Conservation (phyloP, 1,140 invertebrate genomes). For the Campoletis sonorensis region DNA sequence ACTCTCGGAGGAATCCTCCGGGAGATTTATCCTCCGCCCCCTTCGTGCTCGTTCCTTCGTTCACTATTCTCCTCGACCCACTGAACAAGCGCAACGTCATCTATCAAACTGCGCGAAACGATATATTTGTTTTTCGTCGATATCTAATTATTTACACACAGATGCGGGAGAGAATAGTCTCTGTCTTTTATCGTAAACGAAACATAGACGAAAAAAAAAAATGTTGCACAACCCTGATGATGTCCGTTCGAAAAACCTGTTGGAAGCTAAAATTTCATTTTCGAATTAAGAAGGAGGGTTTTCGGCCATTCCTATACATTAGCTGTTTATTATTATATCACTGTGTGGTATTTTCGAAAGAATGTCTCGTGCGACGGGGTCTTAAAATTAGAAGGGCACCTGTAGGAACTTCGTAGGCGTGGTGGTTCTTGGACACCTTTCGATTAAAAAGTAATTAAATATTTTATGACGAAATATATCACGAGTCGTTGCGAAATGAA, state of each 20-base stretch:
- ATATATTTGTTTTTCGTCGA: conserved; percentile 75
- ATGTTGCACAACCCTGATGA: background rate
- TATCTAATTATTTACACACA: conserved; percentile 73
- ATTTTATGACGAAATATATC: background rate
- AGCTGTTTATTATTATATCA: conserved; percentile 16
- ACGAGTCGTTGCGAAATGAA: background rate
- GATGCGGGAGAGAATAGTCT: conserved; percentile 36
- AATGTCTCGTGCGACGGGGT: background rate
- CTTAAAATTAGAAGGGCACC: background rate
- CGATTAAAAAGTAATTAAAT: background rate
- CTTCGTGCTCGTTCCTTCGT: conserved; percentile 13
- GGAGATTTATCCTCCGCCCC: conserved; percentile 45
- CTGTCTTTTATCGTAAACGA: conserved; percentile 39
- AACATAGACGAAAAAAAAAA: background rate
- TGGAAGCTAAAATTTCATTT: background rate
- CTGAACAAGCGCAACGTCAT: conserved; percentile 72
- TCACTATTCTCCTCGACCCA: conserved; percentile 49
- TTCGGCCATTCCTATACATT: background rate
- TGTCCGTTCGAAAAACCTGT: background rate
- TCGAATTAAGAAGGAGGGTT: background rate
- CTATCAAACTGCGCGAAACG: conserved; percentile 75
- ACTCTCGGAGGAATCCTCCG: conserved; percentile 12
- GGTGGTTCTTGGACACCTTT: background rate
- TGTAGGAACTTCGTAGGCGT: background rate
- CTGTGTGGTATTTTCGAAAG: background rate